Evolutionary conservation across 2,113 vertebrate genomes (phyloP).

Genomic region (Baryphthengus martii): DNA sequence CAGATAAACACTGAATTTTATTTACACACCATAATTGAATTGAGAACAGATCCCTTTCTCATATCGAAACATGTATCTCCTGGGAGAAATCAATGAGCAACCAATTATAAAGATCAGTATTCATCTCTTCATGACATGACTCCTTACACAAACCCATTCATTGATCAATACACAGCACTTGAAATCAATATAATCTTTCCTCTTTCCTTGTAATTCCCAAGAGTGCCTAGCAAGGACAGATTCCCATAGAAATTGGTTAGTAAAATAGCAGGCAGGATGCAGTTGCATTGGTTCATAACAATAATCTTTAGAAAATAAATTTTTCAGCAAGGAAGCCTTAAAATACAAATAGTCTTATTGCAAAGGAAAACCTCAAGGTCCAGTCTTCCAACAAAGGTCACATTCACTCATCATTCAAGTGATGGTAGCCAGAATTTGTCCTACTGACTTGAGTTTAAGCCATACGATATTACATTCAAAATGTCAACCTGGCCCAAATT

Average conservation of each 20-base stretch:
- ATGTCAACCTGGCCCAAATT: background rate
- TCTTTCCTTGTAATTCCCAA: background rate
- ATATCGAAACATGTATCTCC: background rate
- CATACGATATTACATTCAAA: background rate
- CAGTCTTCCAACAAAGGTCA: background rate
- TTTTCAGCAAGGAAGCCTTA: background rate
- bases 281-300: background rate
- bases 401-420: background rate
- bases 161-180: background rate
- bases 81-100: background rate
- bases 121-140: background rate
- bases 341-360: background rate
- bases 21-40: slow-evolving; percentile 4
- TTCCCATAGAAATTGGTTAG: background rate
- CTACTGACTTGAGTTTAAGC: background rate
- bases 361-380: background rate
- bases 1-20: background rate
- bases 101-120: background rate
- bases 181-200: background rate
- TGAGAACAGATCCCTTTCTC: background rate
- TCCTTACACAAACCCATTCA: background rate
- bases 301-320: background rate
- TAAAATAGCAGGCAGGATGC: background rate
- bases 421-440: background rate
- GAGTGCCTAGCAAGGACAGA: background rate